Percentiles rank a stretch among this genome's conserved stretches.
Evolutionary conservation across 2,113 vertebrate genomes (phyloP).

Genomic region (Trichomycterus rosablanca): DNA sequence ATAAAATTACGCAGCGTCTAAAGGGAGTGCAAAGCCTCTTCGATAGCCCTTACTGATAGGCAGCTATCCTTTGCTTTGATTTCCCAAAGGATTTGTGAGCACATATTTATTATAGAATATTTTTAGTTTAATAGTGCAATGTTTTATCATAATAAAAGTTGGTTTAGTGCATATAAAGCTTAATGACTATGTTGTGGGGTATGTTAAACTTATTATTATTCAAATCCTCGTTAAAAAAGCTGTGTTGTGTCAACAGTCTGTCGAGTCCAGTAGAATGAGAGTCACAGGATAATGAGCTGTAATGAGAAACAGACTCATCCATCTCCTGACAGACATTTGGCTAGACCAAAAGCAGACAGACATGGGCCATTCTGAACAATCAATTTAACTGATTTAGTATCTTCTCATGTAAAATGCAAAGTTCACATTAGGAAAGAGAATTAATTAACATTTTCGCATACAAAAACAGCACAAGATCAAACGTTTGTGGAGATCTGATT

Average conservation of each 20-base stretch:
- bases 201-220: too few species aligned
- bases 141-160: too few species aligned
- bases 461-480: too few species aligned
- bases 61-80: constrained; percentile 35
- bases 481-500: too few species aligned
- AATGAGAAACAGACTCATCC: constrained; percentile 17
- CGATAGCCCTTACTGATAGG: constrained; percentile 49
- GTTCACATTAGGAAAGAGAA: too few species aligned
- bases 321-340: constrained; percentile 10
- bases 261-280: not conserved
- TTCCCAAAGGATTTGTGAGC: constrained; percentile 33
- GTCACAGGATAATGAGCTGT: constrained; percentile 26
- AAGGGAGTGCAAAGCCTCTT: constrained; percentile 43
- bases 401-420: too few species aligned
- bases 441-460: too few species aligned
- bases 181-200: too few species aligned
- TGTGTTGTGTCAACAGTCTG: constrained; percentile 1
- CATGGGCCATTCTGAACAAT: constrained; percentile 10
- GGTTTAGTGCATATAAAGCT: too few species aligned
- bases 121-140: constrained; percentile 28
- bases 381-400: constrained; percentile 7
- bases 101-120: constrained; percentile 21
- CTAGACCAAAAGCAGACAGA: constrained; percentile 9
- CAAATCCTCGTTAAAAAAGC: too few species aligned
- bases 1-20: constrained; percentile 44